A percentile compares a stretch with the other conserved stretches of the same genome.
These are phyloP conservation scores for Styela plicata DNA, from an alignment of 23 tunicate genomes.

Conservation along the genomic window DNA sequence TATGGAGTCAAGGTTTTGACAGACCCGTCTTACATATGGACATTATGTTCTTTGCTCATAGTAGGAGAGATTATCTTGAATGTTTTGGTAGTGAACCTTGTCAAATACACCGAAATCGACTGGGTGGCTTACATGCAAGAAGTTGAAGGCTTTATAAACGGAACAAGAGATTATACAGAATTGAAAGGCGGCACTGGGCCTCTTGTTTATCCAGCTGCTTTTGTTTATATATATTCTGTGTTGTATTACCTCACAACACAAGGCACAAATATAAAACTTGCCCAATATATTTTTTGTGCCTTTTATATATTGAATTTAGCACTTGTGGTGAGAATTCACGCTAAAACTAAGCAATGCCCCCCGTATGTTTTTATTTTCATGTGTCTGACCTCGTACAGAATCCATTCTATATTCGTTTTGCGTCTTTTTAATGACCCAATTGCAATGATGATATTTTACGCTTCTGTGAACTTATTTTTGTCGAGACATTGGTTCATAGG, in stretches of 20 bases:
- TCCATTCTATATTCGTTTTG: constrained; percentile 82
- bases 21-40: constrained; percentile 42
- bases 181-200: constrained; percentile 91
- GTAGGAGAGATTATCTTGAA: constrained; percentile 48
- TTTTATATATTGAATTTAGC: constrained; percentile 61
- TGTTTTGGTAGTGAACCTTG: constrained; percentile 42
- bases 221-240: constrained; percentile 71
- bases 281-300: constrained; percentile 72
- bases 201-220: constrained; percentile 95
- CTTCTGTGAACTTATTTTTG: constrained; percentile 52
- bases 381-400: constrained; percentile 69
- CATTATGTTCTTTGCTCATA: constrained; percentile 36
- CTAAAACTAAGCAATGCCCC: constrained; percentile 68
- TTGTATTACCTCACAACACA: constrained; percentile 58
- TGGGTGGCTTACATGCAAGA: constrained; percentile 99
- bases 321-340: constrained; percentile 72
- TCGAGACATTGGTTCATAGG: constrained; percentile 75
- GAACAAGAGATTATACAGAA: constrained; percentile 73
- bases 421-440: constrained; percentile 88
- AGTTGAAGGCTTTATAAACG: constrained; percentile 83
- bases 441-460: constrained; percentile 77
- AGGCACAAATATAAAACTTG: constrained; percentile 65
- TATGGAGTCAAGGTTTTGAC: neutral
- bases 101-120: constrained; percentile 87
- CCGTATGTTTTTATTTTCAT: constrained; percentile 74